Evolutionary conservation across 2,113 vertebrate species (phyloP).

Genomic region (Psittacula cyanocephala): DNA sequence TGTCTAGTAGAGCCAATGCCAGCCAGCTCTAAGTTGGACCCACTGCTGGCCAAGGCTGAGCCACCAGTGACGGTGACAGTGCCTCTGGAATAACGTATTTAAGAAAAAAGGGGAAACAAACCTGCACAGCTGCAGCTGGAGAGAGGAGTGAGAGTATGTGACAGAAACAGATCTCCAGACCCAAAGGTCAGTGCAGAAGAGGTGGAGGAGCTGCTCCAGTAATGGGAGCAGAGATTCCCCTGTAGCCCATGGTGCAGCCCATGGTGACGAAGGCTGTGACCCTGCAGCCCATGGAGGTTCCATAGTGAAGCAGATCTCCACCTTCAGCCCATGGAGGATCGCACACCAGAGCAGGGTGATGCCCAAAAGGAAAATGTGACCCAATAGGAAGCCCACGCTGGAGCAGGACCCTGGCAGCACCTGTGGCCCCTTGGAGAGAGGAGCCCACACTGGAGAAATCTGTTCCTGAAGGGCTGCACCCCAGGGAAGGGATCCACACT

Average conservation of each 20-base stretch:
- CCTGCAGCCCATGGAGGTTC: not conserved
- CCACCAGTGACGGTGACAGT: not conserved
- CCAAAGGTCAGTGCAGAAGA: not conserved
- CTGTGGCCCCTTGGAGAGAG: not conserved
- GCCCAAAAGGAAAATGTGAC: not conserved
- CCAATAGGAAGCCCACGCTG: accelerated
- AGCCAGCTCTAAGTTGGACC: not conserved
- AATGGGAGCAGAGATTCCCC: accelerated
- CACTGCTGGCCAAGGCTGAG: not conserved
- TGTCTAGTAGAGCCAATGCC: not conserved
- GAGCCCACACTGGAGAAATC: accelerated
- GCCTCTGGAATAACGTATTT: not conserved
- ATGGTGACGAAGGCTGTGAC: too few species aligned
- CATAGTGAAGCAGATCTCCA: not conserved
- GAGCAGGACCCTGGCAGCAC: not conserved
- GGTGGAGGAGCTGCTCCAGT: not conserved
- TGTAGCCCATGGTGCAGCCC: not conserved
- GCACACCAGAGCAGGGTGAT: not conserved
- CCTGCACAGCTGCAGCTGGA: not conserved
- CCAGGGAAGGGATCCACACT: accelerated
- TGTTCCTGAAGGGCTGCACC: not conserved
- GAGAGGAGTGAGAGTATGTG: not conserved
- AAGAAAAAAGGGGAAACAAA: not conserved
- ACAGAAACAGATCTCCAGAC: not conserved
- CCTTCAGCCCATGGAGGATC: not conserved